Evolutionary conservation across 1,140 invertebrate genomes (phyloP).

Genomic region (Pachyrhynchus sulphureomaculatus): DNA sequence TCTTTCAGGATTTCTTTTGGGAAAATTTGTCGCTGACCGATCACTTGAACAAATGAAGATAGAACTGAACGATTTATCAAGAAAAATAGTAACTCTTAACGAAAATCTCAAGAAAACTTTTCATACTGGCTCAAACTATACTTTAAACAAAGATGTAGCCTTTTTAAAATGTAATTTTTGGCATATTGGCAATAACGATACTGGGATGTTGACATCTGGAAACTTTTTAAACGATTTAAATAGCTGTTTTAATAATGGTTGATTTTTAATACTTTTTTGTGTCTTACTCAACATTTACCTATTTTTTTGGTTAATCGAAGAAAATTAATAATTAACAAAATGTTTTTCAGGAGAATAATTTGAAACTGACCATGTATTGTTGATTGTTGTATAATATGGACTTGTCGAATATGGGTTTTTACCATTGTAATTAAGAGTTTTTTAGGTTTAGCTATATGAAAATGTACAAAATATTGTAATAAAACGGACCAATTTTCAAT

Average conservation of each 20-base stretch:
- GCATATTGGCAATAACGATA: slow-evolving; percentile 1
- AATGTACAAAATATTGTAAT: no score
- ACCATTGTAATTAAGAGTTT: no score
- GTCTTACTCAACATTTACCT: background rate
- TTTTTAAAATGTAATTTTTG: slow-evolving; percentile 21
- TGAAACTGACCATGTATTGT: no score
- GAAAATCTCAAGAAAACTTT: slow-evolving; percentile 23
- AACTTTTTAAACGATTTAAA: slow-evolving; percentile 18
- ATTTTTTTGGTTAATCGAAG: background rate
- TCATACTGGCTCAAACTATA: background rate
- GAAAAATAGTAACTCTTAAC: slow-evolving; percentile 20
- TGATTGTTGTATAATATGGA: no score
- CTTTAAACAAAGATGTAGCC: slow-evolving; percentile 3
- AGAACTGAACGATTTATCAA: slow-evolving; percentile 18
- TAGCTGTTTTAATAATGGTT: slow-evolving; percentile 33
- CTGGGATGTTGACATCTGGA: background rate
- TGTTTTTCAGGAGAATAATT: background rate
- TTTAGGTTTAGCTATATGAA: no score
- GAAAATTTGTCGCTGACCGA: slow-evolving; percentile 51
- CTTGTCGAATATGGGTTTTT: no score
- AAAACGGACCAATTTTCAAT: no score
- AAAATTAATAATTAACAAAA: slow-evolving; percentile 1
- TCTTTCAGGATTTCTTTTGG: slow-evolving; percentile 50
- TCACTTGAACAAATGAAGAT: slow-evolving; percentile 32
- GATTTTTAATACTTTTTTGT: no score